Evolutionary conservation across 2,113 vertebrate genomes (phyloP), one percentile per base, ranked within the genome.

Genomic region (Siniperca knerii): DNA sequence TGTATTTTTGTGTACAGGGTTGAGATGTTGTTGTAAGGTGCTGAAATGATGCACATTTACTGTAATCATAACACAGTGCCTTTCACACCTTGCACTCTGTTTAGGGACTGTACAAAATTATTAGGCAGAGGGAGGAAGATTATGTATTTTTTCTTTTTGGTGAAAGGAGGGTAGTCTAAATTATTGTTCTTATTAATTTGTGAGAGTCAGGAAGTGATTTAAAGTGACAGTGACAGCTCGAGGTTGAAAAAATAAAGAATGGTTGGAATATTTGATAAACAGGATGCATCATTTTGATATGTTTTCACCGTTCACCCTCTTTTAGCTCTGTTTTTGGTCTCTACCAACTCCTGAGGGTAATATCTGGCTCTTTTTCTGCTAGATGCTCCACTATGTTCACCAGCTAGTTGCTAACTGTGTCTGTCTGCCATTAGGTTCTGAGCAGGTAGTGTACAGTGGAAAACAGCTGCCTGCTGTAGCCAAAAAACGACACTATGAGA

Each of bases 31-130:
- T 67, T 76, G 16, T 52, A 52, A 66, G 16, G 25, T 40, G 65
- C 20, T 77, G 60, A 60, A 79, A 55, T 66, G 20, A 79, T 77
- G 62, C 68, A 75, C 29, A 4, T 75, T 82, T 67, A 79, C 64
- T 44, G 58, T 65, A n/a, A 75, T 29, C 6, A 1, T 48, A 62
- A 81, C 33, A 52, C 25, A 25, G 48, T 35, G 37, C 20, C 12
- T 79, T 85, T 82, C 46, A 77, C n/a, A 62, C n/a, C 11, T 4
- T 23, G 1, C 52, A 44, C 44, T 44, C 6, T 79, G 44, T 71
- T 79, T 55, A 23, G 52, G 37, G 50, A 37, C 37, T 60, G 52
- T 61, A 20, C 1, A 37, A 2, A 72, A 40, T 13, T 12, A 44
- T 29, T 18, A 46, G 15, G 9, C 25, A 11, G 2, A 65, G 12